phyloP scores from a whole-genome alignment of 2,113 vertebrate species.

The Sula dactylatra region DNA sequence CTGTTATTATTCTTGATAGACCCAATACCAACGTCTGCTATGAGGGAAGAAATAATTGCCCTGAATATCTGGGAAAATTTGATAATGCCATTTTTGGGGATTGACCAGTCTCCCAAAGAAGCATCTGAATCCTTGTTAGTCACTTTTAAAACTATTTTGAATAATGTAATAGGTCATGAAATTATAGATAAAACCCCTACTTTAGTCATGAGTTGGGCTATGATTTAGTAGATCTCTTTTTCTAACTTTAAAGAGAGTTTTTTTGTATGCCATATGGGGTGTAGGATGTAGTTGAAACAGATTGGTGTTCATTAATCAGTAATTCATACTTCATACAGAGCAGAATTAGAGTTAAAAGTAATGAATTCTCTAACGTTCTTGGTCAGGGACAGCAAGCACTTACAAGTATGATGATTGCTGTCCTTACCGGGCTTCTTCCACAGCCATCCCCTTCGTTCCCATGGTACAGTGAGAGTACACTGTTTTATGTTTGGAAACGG shows the following conservation, averaged over 20 bases:
- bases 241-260: not conserved
- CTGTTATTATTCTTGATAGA: not conserved
- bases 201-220: not conserved
- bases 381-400: not conserved
- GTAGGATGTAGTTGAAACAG: constrained; percentile 47
- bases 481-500: not conserved
- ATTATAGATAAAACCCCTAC: not conserved
- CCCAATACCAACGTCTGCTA: not conserved
- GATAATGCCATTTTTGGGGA: not conserved
- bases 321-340: not conserved
- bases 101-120: not conserved
- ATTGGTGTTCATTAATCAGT: constrained; percentile 36
- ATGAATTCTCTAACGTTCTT: not conserved
- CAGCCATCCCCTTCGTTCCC: not conserved
- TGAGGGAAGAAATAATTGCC: not conserved
- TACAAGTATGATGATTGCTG: not conserved
- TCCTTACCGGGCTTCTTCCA: not conserved
- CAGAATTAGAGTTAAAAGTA: constrained; percentile 22
- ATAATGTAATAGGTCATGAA: not conserved
- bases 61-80: not conserved
- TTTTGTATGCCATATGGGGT: constrained; percentile 2
- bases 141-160: not conserved
- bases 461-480: not conserved
- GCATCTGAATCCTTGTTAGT: not conserved
- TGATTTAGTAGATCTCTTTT: not conserved